Conservation (phyloP, 2,113 vertebrate species). For the Narcine bancroftii region DNA sequence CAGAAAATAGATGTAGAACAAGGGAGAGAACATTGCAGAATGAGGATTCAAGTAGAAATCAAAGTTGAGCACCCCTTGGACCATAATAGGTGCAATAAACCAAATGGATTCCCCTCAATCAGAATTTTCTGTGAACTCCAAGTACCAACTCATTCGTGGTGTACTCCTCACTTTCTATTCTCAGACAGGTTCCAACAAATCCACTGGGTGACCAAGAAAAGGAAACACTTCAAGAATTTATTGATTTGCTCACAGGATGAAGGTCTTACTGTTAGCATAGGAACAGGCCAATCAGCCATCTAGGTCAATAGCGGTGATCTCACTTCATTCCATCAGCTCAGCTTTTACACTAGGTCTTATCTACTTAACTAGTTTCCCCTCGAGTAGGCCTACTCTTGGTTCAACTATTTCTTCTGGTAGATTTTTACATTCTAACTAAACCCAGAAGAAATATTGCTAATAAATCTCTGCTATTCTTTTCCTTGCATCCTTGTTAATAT, state of each 20-base stretch:
- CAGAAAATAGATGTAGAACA: neutral
- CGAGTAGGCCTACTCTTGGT: neutral
- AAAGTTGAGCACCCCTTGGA: neutral
- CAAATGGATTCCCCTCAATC: neutral
- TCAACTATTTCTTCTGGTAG: neutral
- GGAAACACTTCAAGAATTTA: neutral
- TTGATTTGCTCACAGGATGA: too few species aligned
- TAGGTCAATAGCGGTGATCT: too few species aligned
- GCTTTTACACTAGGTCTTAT: neutral
- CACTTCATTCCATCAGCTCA: neutral
- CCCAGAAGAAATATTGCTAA: too few species aligned
- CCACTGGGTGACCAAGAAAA: neutral
- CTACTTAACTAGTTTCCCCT: neutral
- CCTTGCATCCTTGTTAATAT: neutral
- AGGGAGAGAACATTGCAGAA: neutral
- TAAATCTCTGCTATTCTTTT: neutral
- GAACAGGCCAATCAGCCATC: neutral
- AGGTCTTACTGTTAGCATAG: neutral
- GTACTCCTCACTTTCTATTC: neutral
- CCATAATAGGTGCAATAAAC: neutral
- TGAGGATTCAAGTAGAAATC: neutral
- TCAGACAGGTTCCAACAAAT: neutral
- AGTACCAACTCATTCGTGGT: neutral
- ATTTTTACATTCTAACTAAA: neutral
- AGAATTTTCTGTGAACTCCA: neutral